Conservation (phyloP, 2,797 vertebrate genomes). For the Poecile montanus region DNA sequence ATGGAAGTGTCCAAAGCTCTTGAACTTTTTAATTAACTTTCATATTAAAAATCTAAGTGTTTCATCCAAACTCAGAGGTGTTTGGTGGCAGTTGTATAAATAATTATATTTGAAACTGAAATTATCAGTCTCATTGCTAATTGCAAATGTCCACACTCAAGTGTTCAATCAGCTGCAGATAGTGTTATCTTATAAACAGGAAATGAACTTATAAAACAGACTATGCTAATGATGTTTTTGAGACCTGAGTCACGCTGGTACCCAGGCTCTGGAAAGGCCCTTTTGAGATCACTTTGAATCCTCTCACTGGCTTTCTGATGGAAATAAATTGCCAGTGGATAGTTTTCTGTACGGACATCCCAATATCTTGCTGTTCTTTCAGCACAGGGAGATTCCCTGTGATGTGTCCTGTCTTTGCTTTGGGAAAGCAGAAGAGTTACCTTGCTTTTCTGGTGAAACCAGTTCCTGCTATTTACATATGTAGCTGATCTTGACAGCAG, state of each 20-base stretch:
- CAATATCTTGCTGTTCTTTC: background rate
- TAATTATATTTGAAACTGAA: background rate
- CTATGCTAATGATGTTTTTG: background rate
- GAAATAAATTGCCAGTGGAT: background rate
- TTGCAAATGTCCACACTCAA: background rate
- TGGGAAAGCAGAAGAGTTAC: background rate
- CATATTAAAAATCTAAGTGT: background rate
- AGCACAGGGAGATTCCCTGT: background rate
- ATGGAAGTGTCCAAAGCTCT: background rate
- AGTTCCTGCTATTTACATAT: conserved; percentile 18
- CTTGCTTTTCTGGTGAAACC: conserved; percentile 47
- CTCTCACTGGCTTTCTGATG: background rate
- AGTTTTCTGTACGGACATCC: background rate
- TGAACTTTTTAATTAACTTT: background rate
- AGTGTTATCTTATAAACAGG: conserved; percentile 21
- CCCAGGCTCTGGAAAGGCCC: background rate
- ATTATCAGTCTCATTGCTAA: background rate
- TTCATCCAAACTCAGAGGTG: background rate
- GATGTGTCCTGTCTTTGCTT: background rate
- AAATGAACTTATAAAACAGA: background rate
- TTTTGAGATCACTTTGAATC: background rate
- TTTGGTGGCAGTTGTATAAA: background rate
- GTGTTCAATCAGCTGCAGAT: background rate
- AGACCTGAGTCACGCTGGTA: background rate
- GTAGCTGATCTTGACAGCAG: background rate